phyloP scores from a whole-genome alignment of 1,140 invertebrate genomes.

The Drosophila asahinai region DNA sequence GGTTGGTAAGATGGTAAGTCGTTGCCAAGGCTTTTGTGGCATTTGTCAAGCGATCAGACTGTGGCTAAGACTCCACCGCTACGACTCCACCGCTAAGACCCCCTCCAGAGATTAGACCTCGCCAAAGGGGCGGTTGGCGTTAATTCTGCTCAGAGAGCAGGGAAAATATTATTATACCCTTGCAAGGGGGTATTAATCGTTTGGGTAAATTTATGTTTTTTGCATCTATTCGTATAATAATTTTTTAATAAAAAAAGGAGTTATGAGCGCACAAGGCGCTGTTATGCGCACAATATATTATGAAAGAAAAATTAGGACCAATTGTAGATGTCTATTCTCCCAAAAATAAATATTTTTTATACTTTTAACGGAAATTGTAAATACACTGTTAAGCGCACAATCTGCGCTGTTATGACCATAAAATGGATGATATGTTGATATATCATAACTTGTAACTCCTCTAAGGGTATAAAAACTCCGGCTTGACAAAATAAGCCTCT shows the following conservation, averaged over 20 bases:
- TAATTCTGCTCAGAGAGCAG: slow-evolving; percentile 44
- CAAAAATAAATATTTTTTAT: no score
- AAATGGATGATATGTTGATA: not conserved
- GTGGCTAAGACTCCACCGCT: slow-evolving; percentile 1
- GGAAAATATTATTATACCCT: slow-evolving; percentile 64
- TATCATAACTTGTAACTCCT: not conserved
- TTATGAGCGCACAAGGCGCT: no score
- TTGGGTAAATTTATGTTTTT: not conserved
- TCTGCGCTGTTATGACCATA: no score
- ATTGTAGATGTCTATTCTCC: no score
- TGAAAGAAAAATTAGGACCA: no score
- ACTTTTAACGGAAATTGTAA: no score
- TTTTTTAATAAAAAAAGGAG: not conserved
- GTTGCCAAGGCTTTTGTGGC: slow-evolving; percentile 67
- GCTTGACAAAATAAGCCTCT: no score
- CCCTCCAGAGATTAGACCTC: slow-evolving; percentile 35
- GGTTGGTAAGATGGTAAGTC: slow-evolving; percentile 47
- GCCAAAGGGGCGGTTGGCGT: slow-evolving; percentile 37
- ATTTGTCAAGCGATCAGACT: slow-evolving; percentile 54
- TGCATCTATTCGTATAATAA: not conserved
- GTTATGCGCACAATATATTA: not conserved
- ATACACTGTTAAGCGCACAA: no score
- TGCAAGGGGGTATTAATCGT: not conserved
- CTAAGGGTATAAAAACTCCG: not conserved
- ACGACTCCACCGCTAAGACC: slow-evolving; percentile 3